Conservation (phyloP, 2,113 vertebrate species). For the Pollachius pollachius region DNA sequence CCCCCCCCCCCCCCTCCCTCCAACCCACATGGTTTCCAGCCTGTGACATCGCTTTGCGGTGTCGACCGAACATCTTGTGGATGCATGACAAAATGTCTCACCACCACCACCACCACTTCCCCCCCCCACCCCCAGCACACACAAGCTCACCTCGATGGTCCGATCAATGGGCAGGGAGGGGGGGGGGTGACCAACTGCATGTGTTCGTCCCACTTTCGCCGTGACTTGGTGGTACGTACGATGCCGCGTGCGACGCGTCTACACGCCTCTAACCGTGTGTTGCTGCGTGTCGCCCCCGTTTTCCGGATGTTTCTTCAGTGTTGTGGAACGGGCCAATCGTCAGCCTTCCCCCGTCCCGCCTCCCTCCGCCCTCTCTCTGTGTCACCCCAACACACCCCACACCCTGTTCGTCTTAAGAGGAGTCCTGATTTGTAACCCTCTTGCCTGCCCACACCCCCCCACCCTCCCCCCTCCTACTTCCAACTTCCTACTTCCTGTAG, state of each 20-base stretch:
- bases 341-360: conserved; percentile 27
- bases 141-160: too few species aligned
- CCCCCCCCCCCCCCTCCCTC: conserved; percentile 16
- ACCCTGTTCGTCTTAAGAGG: conserved; percentile 18
- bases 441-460: conserved; percentile 28
- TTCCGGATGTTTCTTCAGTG: conserved; percentile 41
- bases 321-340: conserved; percentile 55
- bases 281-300: conserved; percentile 44
- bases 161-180: too few species aligned
- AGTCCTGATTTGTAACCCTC: too few species aligned
- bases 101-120: conserved; percentile 23
- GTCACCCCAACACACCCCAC: conserved; percentile 28
- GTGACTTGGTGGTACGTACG: too few species aligned
- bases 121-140: not conserved
- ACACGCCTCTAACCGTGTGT: conserved; percentile 35
- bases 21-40: conserved; percentile 11
- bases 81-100: conserved; percentile 53
- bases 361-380: conserved; percentile 6
- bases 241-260: too few species aligned
- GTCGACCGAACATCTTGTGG: conserved; percentile 53
- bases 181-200: too few species aligned
- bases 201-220: too few species aligned
- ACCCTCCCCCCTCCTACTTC: not conserved
- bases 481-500: not conserved
- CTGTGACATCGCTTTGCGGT: conserved; percentile 46